Evolutionary conservation across 2,888 invertebrate species (phyloP), one percentile per base, ranked within the genome.

Genomic region (Notodonta ziczac): DNA sequence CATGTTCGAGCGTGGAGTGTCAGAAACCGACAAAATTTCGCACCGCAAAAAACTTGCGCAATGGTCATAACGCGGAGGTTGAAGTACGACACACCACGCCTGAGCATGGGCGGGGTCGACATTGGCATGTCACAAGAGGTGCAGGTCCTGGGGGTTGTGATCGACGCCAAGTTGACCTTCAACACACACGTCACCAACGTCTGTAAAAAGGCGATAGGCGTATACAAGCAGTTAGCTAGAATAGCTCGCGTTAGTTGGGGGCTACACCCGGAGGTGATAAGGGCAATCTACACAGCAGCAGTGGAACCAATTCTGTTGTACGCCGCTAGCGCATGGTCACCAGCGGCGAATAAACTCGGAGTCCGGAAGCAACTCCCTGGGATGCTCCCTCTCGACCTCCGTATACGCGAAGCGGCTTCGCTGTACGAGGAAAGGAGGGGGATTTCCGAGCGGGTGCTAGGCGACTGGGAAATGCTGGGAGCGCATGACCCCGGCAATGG

Each of bases 341-440:
- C 44, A 5, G 56, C 24, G 5, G 16, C 44, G 8, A 46, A 46
- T 7, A 56, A 56, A 16, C 16, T 56, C 12, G n/a, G 56, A 4
- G 16, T 44, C 1, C 39, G 12, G 9, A 56, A 13, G 16, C 24
- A 14, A 35, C 57, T 57, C 1, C 4, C 69, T 2, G 69, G 69
- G 54, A 24, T 71, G 16, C 66, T 72, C 3, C 69, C 72, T 9
- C 61, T 72, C 0, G 70, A 70, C 61, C 59, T 73, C 4, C 32
- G 70, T 0, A 55, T 69, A 7, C 51, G 44, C 0, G 74, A 77
- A 48, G 63, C 58, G 12, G 65, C 67, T 10, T 4, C 51, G 14
- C n/a, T 52, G 24, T 24, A 58, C 57, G 57, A 58, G 51, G 35
- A 10, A 13, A 58, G 50, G 48, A 58, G 51, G 51, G 57, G 57